Base-by-base conservation (phyloP, 2,888 invertebrate genomes). In the Myopa testacea region DNA sequence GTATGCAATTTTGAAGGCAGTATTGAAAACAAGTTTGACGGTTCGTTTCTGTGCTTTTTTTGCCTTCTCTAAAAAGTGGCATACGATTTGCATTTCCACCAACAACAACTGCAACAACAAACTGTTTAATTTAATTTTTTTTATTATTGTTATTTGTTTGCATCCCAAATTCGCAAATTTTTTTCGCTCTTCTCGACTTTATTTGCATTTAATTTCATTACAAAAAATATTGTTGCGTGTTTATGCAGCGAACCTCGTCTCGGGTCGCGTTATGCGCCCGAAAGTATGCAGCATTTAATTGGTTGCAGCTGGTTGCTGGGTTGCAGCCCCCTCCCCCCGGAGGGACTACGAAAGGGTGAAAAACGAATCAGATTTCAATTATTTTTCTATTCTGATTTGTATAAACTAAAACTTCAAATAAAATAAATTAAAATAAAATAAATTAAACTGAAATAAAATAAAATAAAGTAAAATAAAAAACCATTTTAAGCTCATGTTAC, bases 211-310 rank as follows among this genome's bases (percentile, higher is more conserved):
- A 75, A 69, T 75, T 69, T 58, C 58, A 58, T 75, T 75, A 75
- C 8, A 65, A 65, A 68, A 67, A 75, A 75, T 67, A 14, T 40
- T 62, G 40, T 69, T 75, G 60, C 68, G 58, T 75, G 68, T 37
- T 34, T 60, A 60, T 62, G 34, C 52, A 50, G 55, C 67, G 67
- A 62, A 73, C 58, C 19, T 14, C 63, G 55, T n/a, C 10, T 14
- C 55, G 10, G 62, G 60, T 62, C 73, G 63, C 65, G 34, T n/a
- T 38, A 52, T 60, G 58, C 76, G 76, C 76, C 76, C 50, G 62
- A 76, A 63, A 38, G 65, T 65, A 70, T 76, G 76, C 71, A 75
- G 34, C 71, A 76, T 45, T 75, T 74, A 74, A 74, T 74, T 74
- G 74, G 65, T 26, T 52, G 26, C 37, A 34, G 60, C n/a, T 71